Evolutionary conservation across 2,888 invertebrate species (phyloP).

Genomic region (Pollenia angustigena): DNA sequence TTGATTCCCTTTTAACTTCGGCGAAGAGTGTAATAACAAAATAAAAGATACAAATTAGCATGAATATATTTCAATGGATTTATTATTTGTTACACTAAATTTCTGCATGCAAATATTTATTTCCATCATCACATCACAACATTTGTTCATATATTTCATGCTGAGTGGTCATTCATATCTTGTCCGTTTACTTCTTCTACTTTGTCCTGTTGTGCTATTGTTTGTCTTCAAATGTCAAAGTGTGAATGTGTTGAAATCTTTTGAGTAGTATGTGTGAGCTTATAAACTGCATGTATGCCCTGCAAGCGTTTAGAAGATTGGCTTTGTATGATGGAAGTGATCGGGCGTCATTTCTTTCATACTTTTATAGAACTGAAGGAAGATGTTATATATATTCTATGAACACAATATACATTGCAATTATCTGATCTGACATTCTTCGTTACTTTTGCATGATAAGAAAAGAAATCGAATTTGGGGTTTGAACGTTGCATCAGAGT

Average conservation of each 20-base stretch:
- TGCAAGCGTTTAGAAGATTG: too few relatives aligned
- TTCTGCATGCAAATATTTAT: slow-evolving; percentile 58
- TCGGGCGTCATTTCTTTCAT: too few relatives aligned
- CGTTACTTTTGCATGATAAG: too few relatives aligned
- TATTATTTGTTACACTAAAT: slow-evolving; percentile 44
- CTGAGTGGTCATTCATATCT: slow-evolving; percentile 65
- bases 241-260: slow-evolving; percentile 51
- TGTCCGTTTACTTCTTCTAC: slow-evolving; percentile 27
- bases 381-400: too few relatives aligned
- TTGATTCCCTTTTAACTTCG: too few relatives aligned
- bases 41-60: not conserved
- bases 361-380: too few relatives aligned
- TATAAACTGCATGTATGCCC: not conserved
- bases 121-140: slow-evolving; percentile 56
- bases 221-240: not conserved
- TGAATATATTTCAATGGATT: slow-evolving; percentile 45
- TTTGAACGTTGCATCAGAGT: too few relatives aligned
- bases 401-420: too few relatives aligned
- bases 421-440: too few relatives aligned
- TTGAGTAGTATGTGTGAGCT: not conserved
- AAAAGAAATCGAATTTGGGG: too few relatives aligned
- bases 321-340: too few relatives aligned
- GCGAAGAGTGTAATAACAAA: not conserved
- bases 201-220: slow-evolving; percentile 13
- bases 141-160: slow-evolving; percentile 52